Conservation (phyloP, 2,888 invertebrate species). For the Dorcus parallelipipedus region DNA sequence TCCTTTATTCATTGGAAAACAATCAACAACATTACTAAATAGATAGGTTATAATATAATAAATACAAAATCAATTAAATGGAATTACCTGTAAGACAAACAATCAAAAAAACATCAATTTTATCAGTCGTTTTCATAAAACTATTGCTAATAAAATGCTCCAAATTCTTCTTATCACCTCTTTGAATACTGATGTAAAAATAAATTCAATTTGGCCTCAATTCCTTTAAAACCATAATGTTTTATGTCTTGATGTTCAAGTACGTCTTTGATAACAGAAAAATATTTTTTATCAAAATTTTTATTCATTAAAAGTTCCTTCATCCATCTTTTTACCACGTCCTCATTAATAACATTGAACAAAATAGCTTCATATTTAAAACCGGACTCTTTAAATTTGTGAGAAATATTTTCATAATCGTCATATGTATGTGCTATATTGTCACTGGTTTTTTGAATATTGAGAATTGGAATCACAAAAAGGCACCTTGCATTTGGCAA, state of each 20-base stretch:
- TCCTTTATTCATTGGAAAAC: neutral
- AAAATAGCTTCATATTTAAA: conserved; percentile 27
- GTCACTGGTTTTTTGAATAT: conserved; percentile 30
- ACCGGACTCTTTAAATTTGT: conserved; percentile 26
- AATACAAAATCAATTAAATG: neutral
- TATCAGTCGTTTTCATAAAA: neutral
- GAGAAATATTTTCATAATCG: conserved; percentile 25
- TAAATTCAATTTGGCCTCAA: conserved; percentile 9
- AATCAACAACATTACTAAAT: neutral
- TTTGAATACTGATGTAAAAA: too few species aligned
- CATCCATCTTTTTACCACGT: conserved; percentile 30
- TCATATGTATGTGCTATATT: conserved; percentile 24
- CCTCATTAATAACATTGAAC: conserved; percentile 30
- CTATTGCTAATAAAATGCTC: neutral
- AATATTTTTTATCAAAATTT: conserved; percentile 17
- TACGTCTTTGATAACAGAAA: conserved; percentile 22
- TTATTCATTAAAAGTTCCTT: conserved; percentile 21
- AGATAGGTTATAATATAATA: neutral
- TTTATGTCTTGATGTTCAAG: conserved; percentile 29
- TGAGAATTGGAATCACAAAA: conserved; percentile 35
- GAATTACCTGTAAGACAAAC: neutral
- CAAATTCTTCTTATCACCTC: neutral
- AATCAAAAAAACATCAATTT: neutral
- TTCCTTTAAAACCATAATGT: conserved; percentile 16
- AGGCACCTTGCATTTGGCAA: conserved; percentile 24